These are phyloP conservation scores for Acronicta psi DNA, from an alignment of 2,888 invertebrate species.

Conservation along the genomic window DNA sequence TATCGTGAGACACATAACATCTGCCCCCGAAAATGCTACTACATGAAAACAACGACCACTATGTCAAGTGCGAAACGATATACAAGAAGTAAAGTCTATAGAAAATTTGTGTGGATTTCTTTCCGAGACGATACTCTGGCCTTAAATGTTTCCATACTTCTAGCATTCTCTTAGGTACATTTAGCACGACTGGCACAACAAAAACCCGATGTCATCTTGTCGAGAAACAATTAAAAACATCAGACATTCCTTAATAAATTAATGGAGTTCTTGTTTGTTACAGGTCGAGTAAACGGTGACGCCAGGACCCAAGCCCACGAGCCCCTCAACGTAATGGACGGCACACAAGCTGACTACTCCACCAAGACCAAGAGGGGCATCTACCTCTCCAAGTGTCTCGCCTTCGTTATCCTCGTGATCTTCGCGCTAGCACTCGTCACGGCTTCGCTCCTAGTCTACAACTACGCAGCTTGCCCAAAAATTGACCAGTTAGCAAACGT, in stretches of 20 bases:
- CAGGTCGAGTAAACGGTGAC: slow-evolving; percentile 84
- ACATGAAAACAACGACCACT: no score
- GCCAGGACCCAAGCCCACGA: slow-evolving; percentile 86
- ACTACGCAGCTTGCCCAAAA: slow-evolving; percentile 91
- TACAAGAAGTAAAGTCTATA: no score
- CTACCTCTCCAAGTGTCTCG: slow-evolving; percentile 91
- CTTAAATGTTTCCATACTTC: no score
- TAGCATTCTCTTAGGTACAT: no score
- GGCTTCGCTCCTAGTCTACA: slow-evolving; percentile 93
- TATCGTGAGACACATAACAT: no score
- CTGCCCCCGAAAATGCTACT: no score
- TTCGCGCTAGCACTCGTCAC: slow-evolving; percentile 91
- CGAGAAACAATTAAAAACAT: no score
- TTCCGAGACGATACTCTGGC: no score
- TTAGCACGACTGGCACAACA: not conserved
- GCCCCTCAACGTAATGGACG: slow-evolving; percentile 89
- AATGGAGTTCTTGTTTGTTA: slow-evolving; percentile 24
- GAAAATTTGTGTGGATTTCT: no score
- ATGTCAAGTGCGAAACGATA: no score
- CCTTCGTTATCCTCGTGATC: slow-evolving; percentile 89
- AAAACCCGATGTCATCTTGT: no score
- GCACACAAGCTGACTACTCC: slow-evolving; percentile 90
- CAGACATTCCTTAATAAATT: no score
- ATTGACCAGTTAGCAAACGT: slow-evolving; percentile 82
- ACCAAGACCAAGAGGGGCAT: slow-evolving; percentile 90